A percentile compares a stretch with the other conserved stretches of the same genome.
Evolutionary conservation across 64 coral and sea anemone species (phyloP).

Genomic region (Dendrophyllia cribrosa): DNA sequence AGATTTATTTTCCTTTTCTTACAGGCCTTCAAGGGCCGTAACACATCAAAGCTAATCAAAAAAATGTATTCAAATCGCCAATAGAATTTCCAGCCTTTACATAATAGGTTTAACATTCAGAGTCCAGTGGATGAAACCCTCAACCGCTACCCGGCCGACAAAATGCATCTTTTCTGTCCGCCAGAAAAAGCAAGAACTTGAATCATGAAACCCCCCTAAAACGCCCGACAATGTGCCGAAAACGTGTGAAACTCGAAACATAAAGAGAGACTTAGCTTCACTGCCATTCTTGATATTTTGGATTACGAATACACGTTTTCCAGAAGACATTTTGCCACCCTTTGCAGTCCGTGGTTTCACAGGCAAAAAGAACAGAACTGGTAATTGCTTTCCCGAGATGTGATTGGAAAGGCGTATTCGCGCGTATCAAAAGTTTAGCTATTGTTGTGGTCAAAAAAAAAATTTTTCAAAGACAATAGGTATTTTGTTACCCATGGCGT

Average conservation of each 20-base stretch:
- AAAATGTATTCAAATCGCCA: no score
- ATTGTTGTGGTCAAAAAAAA: slow-evolving; percentile 5
- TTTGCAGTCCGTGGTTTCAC: no score
- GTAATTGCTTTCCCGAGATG: no score
- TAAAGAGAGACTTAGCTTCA: background rate
- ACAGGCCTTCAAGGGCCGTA: no score
- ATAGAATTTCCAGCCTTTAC: no score
- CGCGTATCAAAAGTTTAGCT: background rate
- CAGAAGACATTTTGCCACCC: no score
- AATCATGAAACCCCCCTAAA: background rate
- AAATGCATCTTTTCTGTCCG: background rate
- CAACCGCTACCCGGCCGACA: background rate
- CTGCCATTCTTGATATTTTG: background rate
- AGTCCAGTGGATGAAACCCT: background rate
- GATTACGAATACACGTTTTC: no score
- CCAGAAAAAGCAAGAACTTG: background rate
- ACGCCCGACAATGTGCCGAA: background rate
- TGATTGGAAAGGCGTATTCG: no score
- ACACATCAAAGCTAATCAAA: no score
- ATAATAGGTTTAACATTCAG: background rate
- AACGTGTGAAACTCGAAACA: background rate
- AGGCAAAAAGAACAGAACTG: no score
- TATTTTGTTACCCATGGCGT: background rate
- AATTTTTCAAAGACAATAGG: background rate
- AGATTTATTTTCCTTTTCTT: no score